Evolutionary conservation across 2,888 invertebrate species (phyloP).

Genomic region (Tromatobia lineatoria): DNA sequence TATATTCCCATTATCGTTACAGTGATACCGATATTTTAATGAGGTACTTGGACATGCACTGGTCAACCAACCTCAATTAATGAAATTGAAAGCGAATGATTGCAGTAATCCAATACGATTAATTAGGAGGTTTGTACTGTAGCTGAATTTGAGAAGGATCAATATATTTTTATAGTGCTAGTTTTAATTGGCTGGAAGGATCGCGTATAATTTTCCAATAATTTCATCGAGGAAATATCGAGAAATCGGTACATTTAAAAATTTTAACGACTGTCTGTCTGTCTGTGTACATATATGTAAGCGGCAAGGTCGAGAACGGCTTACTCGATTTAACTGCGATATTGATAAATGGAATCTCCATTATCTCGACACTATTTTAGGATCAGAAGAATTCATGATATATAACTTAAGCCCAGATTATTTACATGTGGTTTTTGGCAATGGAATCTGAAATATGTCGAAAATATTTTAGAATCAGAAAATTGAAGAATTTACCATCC

Average conservation of each 20-base stretch:
- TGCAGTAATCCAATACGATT: constrained; percentile 19
- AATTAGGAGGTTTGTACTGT: not conserved
- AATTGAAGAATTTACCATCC: too few species aligned
- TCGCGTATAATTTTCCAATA: not conserved
- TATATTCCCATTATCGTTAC: constrained; percentile 33
- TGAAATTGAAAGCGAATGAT: not conserved
- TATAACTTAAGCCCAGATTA: too few species aligned
- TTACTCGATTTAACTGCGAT: too few species aligned
- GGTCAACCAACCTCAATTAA: not conserved
- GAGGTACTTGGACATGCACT: constrained; percentile 55
- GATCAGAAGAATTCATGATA: too few species aligned
- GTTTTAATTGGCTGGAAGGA: not conserved
- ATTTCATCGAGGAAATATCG: too few species aligned
- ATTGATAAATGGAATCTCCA: too few species aligned
- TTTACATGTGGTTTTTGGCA: too few species aligned
- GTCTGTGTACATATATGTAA: too few species aligned
- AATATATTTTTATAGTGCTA: not conserved
- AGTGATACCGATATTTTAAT: constrained; percentile 56
- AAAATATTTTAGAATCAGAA: too few species aligned
- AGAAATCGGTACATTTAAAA: not conserved
- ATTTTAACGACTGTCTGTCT: not conserved
- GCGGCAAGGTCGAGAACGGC: too few species aligned
- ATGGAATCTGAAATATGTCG: too few species aligned
- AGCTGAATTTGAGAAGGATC: not conserved
- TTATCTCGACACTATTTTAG: too few species aligned